These are phyloP conservation scores for Ornithoptera priamus DNA, from an alignment of 2,888 invertebrate species.

Conservation along the genomic window DNA sequence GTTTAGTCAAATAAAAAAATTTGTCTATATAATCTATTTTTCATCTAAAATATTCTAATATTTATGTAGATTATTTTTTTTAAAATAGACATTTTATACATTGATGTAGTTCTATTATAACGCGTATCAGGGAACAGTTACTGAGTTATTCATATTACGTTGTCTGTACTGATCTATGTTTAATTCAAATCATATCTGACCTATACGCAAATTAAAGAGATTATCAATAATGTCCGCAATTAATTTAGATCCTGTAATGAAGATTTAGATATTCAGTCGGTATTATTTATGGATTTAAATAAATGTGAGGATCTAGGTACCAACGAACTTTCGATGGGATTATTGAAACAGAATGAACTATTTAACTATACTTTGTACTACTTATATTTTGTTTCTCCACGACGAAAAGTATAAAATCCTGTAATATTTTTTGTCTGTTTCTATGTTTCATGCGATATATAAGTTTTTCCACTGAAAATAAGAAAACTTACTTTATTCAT, in stretches of 20 bases:
- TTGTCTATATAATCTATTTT: not conserved
- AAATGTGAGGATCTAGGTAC: not conserved
- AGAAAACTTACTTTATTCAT: too few species aligned
- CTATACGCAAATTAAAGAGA: constrained; percentile 20
- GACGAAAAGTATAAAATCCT: too few species aligned
- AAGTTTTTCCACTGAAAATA: too few species aligned
- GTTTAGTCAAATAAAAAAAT: too few species aligned
- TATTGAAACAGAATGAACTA: too few species aligned
- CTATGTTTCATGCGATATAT: too few species aligned
- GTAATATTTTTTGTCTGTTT: too few species aligned
- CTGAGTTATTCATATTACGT: not conserved
- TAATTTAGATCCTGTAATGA: constrained; percentile 32
- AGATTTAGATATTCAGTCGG: not conserved
- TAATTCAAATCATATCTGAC: constrained; percentile 18
- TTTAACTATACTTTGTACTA: too few species aligned
- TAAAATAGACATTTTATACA: not conserved
- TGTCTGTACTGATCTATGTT: not conserved
- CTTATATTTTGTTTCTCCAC: too few species aligned
- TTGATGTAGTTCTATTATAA: not conserved
- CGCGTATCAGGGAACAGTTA: not conserved
- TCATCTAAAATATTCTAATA: not conserved
- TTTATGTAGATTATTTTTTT: too few species aligned
- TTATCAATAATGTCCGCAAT: constrained; percentile 10
- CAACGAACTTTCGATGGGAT: too few species aligned
- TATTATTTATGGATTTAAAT: not conserved